Evolutionary conservation across 1,140 invertebrate genomes (phyloP), one percentile per base, ranked within the genome.

Genomic region (Plectus sambesii): DNA sequence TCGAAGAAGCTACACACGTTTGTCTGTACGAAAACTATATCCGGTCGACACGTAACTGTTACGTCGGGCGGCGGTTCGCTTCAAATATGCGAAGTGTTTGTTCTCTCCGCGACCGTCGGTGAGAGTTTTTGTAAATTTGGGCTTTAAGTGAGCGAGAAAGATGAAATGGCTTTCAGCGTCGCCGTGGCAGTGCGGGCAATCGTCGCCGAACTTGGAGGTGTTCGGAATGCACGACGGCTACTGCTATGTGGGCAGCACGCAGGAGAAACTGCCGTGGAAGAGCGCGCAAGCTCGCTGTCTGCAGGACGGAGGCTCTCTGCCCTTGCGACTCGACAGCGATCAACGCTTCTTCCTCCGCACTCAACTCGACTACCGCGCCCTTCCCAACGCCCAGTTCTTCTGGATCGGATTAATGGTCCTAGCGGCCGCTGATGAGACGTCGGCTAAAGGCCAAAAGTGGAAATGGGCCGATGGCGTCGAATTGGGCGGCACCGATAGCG

Each of bases 81-180:
- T 5, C 54, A 56, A 24, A 23, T 56, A 3, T 56, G 54, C 39
- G 37, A 39, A 23, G 46, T 49, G n/a, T 40, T 49, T 12, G 42
- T 55, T 23, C 56, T 58, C 47, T 51, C 54, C 9, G 35, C 46
- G 15, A 45, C 54, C 38, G 54, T 53, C n/a, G 44, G 54, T 56
- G 17, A 19, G 51, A 29, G 15, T 8, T 5, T 50, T 5, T 53
- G 8, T 44, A n/a, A n/a, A n/a, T n/a, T n/a, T n/a, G n/a, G n/a
- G n/a, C n/a, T n/a, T n/a, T n/a, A n/a, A n/a, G n/a, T n/a, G n/a
- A n/a, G n/a, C n/a, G n/a, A n/a, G n/a, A n/a, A n/a, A n/a, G n/a
- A n/a, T n/a, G n/a, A n/a, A n/a, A n/a, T n/a, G n/a, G n/a, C n/a
- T 56, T 56, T 50, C 33, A 58, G 56, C 48, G 39, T 52, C 54